Percentiles rank a stretch among this genome's conserved stretches.
Conservation (phyloP, 2,797 vertebrate genomes). For the Ataeniobius toweri region DNA sequence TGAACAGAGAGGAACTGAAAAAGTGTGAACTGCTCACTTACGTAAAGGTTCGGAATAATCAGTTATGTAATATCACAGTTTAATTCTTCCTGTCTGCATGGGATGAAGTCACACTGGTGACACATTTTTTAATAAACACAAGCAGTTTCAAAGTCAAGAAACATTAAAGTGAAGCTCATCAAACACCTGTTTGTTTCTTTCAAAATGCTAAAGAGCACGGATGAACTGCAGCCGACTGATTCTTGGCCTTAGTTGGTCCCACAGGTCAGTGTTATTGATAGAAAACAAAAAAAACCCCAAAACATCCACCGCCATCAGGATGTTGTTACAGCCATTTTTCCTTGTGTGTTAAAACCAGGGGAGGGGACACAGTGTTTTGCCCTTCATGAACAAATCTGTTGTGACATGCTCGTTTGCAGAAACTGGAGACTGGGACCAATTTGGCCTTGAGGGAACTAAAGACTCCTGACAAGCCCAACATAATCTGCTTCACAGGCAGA, state of each 20-base stretch:
- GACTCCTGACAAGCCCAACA: constrained; percentile 37
- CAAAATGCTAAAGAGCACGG: neutral
- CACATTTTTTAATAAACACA: constrained; percentile 19
- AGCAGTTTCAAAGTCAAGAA: constrained; percentile 16
- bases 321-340: constrained; percentile 34
- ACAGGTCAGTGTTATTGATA: constrained; percentile 39
- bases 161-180: constrained; percentile 15
- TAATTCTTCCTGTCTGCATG: constrained; percentile 42
- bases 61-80: constrained; percentile 61
- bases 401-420: constrained; percentile 47
- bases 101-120: constrained; percentile 29
- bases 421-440: constrained; percentile 38
- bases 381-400: constrained; percentile 50
- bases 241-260: constrained; percentile 59
- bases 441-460: constrained; percentile 55
- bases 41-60: constrained; percentile 36
- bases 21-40: constrained; percentile 30
- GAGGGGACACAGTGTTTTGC: constrained; percentile 58
- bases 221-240: constrained; percentile 27
- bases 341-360: neutral
- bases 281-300: constrained; percentile 16
- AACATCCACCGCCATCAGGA: constrained; percentile 44
- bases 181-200: neutral
- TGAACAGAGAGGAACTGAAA: constrained; percentile 19
- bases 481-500: constrained; percentile 33